Evolutionary conservation across 2,888 invertebrate genomes (phyloP).

Genomic region (Cactoblastis cactorum): DNA sequence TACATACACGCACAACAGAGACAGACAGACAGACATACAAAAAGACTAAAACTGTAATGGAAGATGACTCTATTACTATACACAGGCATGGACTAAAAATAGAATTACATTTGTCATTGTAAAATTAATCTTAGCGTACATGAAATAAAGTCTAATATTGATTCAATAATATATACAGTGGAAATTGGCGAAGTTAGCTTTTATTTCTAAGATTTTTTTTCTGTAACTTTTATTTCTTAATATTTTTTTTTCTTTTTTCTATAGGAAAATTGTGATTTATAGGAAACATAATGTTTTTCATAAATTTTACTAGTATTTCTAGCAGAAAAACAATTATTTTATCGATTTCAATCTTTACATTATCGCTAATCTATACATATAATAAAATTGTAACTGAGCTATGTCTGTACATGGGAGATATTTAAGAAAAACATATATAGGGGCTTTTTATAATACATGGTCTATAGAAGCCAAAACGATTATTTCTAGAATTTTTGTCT

Average conservation of each 20-base stretch:
- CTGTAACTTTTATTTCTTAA: background rate
- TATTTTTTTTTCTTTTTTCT: background rate
- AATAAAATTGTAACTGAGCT: no score
- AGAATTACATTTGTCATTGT: slow-evolving; percentile 35
- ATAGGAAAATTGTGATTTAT: no score
- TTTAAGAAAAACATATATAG: no score
- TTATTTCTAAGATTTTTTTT: background rate
- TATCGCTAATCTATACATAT: no score
- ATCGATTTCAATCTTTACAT: no score
- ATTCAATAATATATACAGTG: slow-evolving; percentile 18
- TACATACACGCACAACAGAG: slow-evolving; percentile 36
- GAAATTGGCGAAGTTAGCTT: slow-evolving; percentile 20
- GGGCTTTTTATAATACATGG: no score
- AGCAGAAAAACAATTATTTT: no score
- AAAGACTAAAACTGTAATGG: slow-evolving; percentile 50
- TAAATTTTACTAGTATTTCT: no score
- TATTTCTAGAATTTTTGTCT: no score
- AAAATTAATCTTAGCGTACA: slow-evolving; percentile 29
- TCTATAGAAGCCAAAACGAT: no score
- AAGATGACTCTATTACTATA: slow-evolving; percentile 74
- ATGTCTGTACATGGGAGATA: no score
- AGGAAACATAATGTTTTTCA: no score
- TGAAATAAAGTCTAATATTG: slow-evolving; percentile 24
- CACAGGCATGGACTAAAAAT: slow-evolving; percentile 54
- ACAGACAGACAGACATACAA: slow-evolving; percentile 53